phyloP scores from a whole-genome alignment of 1,140 invertebrate genomes.

The Notospermus geniculatus region DNA sequence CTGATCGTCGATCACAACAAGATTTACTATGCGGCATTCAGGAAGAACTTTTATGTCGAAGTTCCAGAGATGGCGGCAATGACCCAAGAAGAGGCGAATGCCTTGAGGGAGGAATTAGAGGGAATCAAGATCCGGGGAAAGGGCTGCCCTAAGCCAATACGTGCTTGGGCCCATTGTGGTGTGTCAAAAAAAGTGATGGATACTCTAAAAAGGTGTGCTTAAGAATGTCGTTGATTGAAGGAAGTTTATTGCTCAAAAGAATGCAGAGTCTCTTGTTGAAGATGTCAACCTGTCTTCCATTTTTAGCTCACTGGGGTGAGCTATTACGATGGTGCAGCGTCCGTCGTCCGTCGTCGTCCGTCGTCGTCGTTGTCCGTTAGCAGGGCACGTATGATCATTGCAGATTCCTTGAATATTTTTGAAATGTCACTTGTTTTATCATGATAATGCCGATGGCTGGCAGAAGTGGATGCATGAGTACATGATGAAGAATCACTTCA shows the following conservation, averaged over 20 bases:
- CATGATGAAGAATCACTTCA: no score
- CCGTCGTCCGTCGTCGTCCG: no score
- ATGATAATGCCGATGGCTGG: no score
- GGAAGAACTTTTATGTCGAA: conserved; percentile 97
- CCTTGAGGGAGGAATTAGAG: conserved; percentile 71
- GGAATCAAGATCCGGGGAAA: conserved; percentile 68
- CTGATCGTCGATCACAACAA: conserved; percentile 61
- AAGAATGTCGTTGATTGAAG: background rate
- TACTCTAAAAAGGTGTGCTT: conserved; percentile 75
- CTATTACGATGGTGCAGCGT: no score
- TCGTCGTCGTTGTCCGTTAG: no score
- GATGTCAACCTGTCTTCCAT: no score
- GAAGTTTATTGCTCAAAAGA: background rate
- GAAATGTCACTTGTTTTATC: no score
- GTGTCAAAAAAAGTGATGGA: conserved; percentile 96
- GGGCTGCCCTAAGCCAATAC: conserved; percentile 92
- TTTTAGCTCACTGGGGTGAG: no score
- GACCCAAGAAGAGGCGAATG: conserved; percentile 71
- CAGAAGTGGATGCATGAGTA: no score
- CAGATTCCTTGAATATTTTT: no score
- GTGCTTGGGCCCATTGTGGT: conserved; percentile 97
- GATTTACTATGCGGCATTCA: conserved; percentile 77
- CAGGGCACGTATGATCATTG: no score
- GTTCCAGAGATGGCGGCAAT: conserved; percentile 86
- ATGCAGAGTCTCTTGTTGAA: no score